Percentiles rank a stretch among this genome's conserved stretches.
These are phyloP conservation scores for Lepidostoma basale DNA, from an alignment of 1,140 invertebrate genomes.

Conservation along the genomic window DNA sequence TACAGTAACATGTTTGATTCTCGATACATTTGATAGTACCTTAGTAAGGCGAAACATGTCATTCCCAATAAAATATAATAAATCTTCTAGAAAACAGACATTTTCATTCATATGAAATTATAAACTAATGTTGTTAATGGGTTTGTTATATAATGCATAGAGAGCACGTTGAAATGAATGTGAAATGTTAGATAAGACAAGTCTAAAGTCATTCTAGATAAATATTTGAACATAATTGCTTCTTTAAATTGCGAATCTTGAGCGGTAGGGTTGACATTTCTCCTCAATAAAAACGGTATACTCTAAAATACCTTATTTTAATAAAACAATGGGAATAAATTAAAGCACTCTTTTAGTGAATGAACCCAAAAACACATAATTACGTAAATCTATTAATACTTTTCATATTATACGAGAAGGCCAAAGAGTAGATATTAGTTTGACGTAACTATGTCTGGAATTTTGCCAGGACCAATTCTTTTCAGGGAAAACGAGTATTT, in stretches of 20 bases:
- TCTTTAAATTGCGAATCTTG: not conserved
- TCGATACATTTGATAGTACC: too few relatives aligned
- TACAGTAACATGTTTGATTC: too few relatives aligned
- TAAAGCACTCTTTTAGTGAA: not conserved
- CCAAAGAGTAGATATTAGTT: constrained; percentile 5
- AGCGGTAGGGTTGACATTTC: not conserved
- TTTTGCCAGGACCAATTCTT: not conserved
- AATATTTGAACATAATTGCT: not conserved
- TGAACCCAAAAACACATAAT: not conserved
- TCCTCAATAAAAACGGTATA: not conserved
- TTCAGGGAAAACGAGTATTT: constrained; percentile 1
- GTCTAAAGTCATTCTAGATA: not conserved
- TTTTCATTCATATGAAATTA: too few relatives aligned
- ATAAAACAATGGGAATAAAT: not conserved
- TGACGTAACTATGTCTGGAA: constrained; percentile 13
- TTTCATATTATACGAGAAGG: constrained; percentile 14
- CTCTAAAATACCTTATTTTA: not conserved
- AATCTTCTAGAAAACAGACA: too few relatives aligned
- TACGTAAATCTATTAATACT: constrained; percentile 2
- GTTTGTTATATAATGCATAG: too few relatives aligned
- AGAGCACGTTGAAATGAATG: not conserved
- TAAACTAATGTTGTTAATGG: too few relatives aligned
- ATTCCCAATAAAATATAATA: too few relatives aligned
- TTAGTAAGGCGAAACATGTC: too few relatives aligned
- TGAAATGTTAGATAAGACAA: not conserved